Conservation (phyloP, 1,140 invertebrate genomes). For the Ips typographus region DNA sequence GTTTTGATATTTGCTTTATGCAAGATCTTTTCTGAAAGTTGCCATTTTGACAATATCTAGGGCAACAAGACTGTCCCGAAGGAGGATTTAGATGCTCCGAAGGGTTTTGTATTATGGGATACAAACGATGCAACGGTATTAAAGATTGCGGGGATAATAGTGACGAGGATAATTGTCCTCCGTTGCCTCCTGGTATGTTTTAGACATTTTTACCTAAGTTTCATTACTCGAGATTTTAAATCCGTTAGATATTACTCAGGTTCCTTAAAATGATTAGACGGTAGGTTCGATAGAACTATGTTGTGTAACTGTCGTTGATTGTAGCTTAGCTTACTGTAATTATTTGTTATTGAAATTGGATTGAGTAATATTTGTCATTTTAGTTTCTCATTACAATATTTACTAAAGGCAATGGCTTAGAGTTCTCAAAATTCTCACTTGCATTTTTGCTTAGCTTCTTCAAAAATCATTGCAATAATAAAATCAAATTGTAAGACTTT, state of each 20-base stretch:
- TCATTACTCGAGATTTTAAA: neutral
- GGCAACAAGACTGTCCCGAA: slow-evolving; percentile 50
- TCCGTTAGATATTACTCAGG: too few relatives aligned
- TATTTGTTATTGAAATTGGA: too few relatives aligned
- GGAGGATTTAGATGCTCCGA: slow-evolving; percentile 64
- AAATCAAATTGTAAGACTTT: slow-evolving; percentile 1
- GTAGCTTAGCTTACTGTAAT: too few relatives aligned
- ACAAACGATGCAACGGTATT: slow-evolving; percentile 65
- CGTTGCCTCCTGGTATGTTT: slow-evolving; percentile 33
- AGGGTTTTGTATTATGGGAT: slow-evolving; percentile 64
- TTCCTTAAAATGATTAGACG: too few relatives aligned
- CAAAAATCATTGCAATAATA: neutral
- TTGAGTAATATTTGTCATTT: too few relatives aligned
- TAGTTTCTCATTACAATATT: too few relatives aligned
- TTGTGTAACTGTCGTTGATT: too few relatives aligned
- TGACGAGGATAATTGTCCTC: slow-evolving; percentile 66
- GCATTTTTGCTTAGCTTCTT: neutral
- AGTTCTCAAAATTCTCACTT: neutral
- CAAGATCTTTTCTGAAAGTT: neutral
- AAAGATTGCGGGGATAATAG: slow-evolving; percentile 66
- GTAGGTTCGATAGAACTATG: too few relatives aligned
- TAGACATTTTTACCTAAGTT: slow-evolving; percentile 5
- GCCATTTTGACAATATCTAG: slow-evolving; percentile 20
- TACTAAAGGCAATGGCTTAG: neutral
- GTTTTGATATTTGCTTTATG: neutral